A percentile compares a stretch with the other conserved stretches of the same genome.
Evolutionary conservation across 2,113 vertebrate species (phyloP).

Genomic region (Echinops telfairi): DNA sequence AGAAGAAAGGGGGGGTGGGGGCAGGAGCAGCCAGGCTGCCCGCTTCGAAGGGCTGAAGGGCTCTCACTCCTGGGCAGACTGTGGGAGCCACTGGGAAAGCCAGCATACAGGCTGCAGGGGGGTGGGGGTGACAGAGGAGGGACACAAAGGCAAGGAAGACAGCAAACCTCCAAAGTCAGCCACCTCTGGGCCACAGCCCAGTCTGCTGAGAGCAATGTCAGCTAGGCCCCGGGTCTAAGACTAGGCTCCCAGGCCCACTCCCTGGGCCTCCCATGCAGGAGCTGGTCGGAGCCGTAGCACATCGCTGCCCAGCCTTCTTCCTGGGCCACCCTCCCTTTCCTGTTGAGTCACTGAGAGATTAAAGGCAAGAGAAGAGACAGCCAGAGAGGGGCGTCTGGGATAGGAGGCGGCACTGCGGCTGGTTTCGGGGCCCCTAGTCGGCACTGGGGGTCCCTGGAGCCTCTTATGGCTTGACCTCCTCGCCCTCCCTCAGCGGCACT

Average conservation of each 20-base stretch:
- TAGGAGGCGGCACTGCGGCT: background rate
- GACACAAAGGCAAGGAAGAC: background rate
- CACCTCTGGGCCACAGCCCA: rapidly evolving
- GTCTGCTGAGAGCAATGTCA: background rate
- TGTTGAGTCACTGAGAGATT: background rate
- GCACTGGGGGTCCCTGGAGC: background rate
- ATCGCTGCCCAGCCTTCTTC: background rate
- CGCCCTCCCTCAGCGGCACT: background rate
- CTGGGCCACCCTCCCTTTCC: background rate
- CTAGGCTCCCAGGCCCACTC: background rate
- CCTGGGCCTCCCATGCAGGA: background rate
- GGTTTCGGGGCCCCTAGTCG: background rate
- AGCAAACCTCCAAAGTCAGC: background rate
- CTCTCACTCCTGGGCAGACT: background rate
- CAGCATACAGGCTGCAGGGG: background rate
- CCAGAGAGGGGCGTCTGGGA: background rate
- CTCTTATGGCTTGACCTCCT: background rate
- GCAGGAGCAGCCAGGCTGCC: background rate
- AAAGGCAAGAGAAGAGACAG: background rate
- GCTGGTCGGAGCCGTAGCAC: rapidly evolving
- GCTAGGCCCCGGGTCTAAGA: background rate
- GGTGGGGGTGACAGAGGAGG: no score
- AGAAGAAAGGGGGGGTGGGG: background rate
- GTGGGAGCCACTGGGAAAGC: background rate
- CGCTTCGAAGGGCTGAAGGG: background rate